Evolutionary conservation across 1,140 invertebrate species (phyloP), one percentile per base, ranked within the genome.

Genomic region (Bombus terrestris): DNA sequence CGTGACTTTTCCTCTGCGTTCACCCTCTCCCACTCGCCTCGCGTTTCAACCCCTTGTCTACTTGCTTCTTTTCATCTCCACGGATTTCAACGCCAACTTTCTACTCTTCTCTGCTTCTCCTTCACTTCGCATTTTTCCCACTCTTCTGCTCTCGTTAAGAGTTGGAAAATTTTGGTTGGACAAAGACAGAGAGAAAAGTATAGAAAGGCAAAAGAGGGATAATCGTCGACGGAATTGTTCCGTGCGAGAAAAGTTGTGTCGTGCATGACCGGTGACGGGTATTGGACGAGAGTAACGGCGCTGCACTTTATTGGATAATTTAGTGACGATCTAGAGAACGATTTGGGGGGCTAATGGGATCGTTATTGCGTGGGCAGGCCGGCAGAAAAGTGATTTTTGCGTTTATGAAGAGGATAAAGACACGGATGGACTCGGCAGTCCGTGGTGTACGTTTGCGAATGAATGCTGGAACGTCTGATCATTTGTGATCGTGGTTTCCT

Each of bases 1-100:
- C 88, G 82, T 90, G 88, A 90, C 78, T 85, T 87, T 90, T 75
- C 74, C 68, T 76, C 74, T 25, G 57, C 66, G 76, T 53, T 57
- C n/a, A 22, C 37, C 18, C 73, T 69, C 28, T 68, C 81, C 73
- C 66, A 41, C 53, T 72, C 47, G 28, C 22, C n/a, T 15, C 5
- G 3, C 15, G n/a, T 28, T 35, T 53, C 47, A 53, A 53, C 3
- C 9, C 32, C 73, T 80, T 41, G 13, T 28, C 62, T 53, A 28
- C 39, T 39, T n/a, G n/a, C 28, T 47, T 37, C 76, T 72, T 84
- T 79, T 79, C 83, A 62, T 79, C 75, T 62, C 66, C 32, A 79
- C 53, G 76, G 22, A 84, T 84, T 79, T 72, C 68, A 39, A 72
- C 68, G 66, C 76, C n/a, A 84, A 84, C 76, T 79, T 84, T 84